Percentiles rank a stretch among this genome's conserved stretches.
These are phyloP conservation scores for Papilio aristodemus DNA, from an alignment of 1,140 invertebrate species.

Conservation along the genomic window DNA sequence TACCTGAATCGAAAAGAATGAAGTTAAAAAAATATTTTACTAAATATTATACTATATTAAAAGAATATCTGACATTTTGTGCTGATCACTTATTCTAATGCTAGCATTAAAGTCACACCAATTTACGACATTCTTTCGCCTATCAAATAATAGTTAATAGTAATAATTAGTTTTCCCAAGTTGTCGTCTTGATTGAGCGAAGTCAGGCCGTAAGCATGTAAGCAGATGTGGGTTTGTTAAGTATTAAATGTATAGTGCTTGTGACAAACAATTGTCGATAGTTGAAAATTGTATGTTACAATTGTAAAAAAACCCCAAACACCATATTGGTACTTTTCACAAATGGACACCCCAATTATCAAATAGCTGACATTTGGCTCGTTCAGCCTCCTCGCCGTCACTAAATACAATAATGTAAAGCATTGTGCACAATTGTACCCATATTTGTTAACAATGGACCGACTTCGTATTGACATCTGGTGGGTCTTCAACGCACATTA, in stretches of 20 bases:
- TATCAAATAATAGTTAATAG: too few species aligned
- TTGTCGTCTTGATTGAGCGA: too few species aligned
- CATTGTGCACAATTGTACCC: conserved; percentile 69
- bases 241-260: not conserved
- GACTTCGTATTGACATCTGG: conserved; percentile 65
- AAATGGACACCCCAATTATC: conserved; percentile 58
- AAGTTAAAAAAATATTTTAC: too few species aligned
- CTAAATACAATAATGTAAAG: conserved; percentile 69
- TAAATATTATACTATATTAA: too few species aligned
- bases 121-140: too few species aligned
- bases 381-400: conserved; percentile 46
- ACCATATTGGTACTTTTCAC: conserved; percentile 34
- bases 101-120: too few species aligned
- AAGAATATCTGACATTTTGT: too few species aligned
- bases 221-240: not conserved
- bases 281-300: conserved; percentile 34
- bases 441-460: conserved; percentile 73
- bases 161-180: too few species aligned
- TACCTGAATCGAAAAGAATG: too few species aligned
- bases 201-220: too few species aligned
- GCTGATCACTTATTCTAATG: too few species aligned
- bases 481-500: conserved; percentile 41
- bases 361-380: conserved; percentile 64
- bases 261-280: not conserved
- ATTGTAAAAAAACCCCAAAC: conserved; percentile 7